phyloP scores from a whole-genome alignment of 1,140 invertebrate species.

The Lysiphlebus fabarum region DNA sequence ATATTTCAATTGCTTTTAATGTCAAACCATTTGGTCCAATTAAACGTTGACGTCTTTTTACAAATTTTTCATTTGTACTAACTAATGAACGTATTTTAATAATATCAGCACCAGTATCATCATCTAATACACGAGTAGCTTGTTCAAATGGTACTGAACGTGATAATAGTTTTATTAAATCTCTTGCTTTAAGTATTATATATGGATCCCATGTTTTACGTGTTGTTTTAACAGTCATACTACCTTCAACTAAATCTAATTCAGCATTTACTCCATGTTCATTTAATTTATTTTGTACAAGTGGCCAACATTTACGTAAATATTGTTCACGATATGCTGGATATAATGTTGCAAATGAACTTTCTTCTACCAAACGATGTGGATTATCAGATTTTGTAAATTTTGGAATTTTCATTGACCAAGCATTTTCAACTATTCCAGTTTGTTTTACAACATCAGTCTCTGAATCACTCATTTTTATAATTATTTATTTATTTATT shows the following conservation, averaged over 20 bases:
- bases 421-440: slow-evolving; percentile 77
- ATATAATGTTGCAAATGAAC: slow-evolving; percentile 77
- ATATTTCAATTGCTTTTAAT: slow-evolving; percentile 93
- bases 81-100: slow-evolving; percentile 94
- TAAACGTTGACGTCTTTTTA: slow-evolving; percentile 90
- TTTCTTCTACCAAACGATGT: slow-evolving; percentile 71
- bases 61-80: slow-evolving; percentile 91
- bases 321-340: slow-evolving; percentile 97
- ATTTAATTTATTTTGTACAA: slow-evolving; percentile 82
- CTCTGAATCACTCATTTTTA: slow-evolving; percentile 42
- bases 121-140: slow-evolving; percentile 78
- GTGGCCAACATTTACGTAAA: slow-evolving; percentile 91
- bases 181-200: slow-evolving; percentile 94
- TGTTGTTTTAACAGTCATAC: slow-evolving; percentile 93
- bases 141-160: slow-evolving; percentile 97
- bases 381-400: slow-evolving; percentile 91
- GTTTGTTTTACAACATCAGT: slow-evolving; percentile 42
- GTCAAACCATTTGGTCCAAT: slow-evolving; percentile 97
- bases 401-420: slow-evolving; percentile 83
- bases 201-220: slow-evolving; percentile 99
- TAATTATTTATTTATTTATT: slow-evolving; percentile 8
- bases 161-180: slow-evolving; percentile 92
- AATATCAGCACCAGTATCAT: slow-evolving; percentile 91
- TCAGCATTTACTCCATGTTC: slow-evolving; percentile 83
- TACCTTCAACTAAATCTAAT: slow-evolving; percentile 92